Base-by-base conservation (phyloP, 1,140 invertebrate species). In the Caenorhabditis brenneri region DNA sequence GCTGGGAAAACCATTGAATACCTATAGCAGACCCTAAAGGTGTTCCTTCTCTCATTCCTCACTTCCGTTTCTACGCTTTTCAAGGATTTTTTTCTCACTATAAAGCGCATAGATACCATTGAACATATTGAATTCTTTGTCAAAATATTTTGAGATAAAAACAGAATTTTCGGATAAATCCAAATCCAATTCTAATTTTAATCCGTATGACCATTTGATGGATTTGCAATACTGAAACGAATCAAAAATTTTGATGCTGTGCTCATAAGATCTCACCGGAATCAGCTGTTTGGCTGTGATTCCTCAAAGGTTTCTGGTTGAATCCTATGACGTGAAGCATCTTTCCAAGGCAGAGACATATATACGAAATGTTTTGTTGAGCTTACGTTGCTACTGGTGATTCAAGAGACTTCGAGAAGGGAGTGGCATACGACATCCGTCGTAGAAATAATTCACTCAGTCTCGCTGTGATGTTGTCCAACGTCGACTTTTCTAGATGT, bases 401-500 rank as follows among this genome's bases (percentile, higher is more conserved):
- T 42, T 42, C 33, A 42, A 39, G 33, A 36, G 33, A 5, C 65
- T n/a, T 74, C 65, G 7, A 24, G 19, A 27, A 15, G 15, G 36
- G 29, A 42, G 29, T 19, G 65, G 29, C 29, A n/a, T n/a, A n/a
- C n/a, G n/a, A n/a, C n/a, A n/a, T n/a, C n/a, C n/a, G n/a, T n/a
- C n/a, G n/a, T n/a, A n/a, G n/a, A n/a, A n/a, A n/a, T n/a, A n/a
- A n/a, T n/a, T n/a, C 36, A 42, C 46, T 42, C 36, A 19, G 1
- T 24, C 27, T 6, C 22, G 5, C 2, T 3, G n/a, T 36, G 33
- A 74, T 74, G 65, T 29, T 74, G 36, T 24, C 65, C 9, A 74
- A 74, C 46, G 65, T 74, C 33, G 65, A 74, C 15, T 74, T 74
- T 24, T 42, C 65, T 9, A 74, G 65, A 74, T 74, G 65, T 74